phyloP scores from a whole-genome alignment of 2,797 vertebrate species.

The Propithecus perrieri region DNA sequence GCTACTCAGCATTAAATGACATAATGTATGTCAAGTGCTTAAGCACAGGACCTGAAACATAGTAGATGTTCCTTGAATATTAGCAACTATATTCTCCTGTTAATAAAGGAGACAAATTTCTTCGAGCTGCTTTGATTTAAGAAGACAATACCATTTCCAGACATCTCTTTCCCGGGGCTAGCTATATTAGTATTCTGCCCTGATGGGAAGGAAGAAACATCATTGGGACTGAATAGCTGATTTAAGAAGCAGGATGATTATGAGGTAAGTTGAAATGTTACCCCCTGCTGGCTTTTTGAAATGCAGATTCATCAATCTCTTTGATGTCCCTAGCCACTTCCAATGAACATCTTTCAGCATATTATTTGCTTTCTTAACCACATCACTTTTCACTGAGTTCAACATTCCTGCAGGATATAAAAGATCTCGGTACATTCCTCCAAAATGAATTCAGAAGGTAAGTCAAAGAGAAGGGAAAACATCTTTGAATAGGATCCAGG shows the following conservation, averaged over 20 bases:
- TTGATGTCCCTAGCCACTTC: constrained; percentile 68
- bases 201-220: constrained; percentile 6
- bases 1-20: neutral
- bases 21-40: too few relatives aligned
- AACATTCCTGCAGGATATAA: constrained; percentile 74
- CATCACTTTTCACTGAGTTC: constrained; percentile 67
- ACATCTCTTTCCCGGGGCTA: neutral
- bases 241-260: neutral
- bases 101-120: constrained; percentile 1
- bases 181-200: constrained; percentile 14
- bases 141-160: constrained; percentile 39
- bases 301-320: constrained; percentile 70
- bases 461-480: constrained; percentile 25
- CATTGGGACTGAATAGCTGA: neutral
- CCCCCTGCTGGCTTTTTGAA: constrained; percentile 68
- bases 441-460: constrained; percentile 73
- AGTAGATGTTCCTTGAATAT: neutral
- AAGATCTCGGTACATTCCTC: constrained; percentile 75
- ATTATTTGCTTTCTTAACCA: constrained; percentile 75
- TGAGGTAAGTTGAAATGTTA: constrained; percentile 39
- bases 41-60: neutral
- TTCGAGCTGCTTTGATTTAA: constrained; percentile 30
- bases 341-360: constrained; percentile 60
- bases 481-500: constrained; percentile 55
- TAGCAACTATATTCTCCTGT: neutral